Evolutionary conservation across 2,113 vertebrate genomes (phyloP), one percentile per base, ranked within the genome.

Genomic region (Corvus moneduloides): DNA sequence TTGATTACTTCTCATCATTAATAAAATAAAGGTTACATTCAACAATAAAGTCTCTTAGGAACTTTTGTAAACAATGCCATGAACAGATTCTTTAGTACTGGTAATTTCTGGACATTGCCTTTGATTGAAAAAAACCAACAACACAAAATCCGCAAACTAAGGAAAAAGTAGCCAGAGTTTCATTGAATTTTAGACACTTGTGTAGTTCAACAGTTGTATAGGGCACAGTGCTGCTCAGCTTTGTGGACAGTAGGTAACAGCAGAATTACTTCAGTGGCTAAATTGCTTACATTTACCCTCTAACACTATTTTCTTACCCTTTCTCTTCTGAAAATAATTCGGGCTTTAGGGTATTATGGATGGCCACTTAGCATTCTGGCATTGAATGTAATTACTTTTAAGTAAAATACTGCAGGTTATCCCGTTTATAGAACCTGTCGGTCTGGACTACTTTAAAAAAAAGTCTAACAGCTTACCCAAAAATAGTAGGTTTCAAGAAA

Each of bases 31-130:
- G 92, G 95, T 93, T 97, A 96, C 96, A 97, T 97, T 94, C 94
- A 96, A 97, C 90, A 98, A 97, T 97, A 96, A 98, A 98, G 91
- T 98, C 96, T 97, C 94, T 97, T 98, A 97, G 98, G 98, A 98
- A 97, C 87, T 98, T 98, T 97, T 98, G 96, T 98, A 97, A 98
- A 97, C 84, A 90, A 97, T 95, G 95, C 96, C 97, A 98, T 98
- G 96, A 98, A 98, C 95, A 96, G 95, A 96, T 98, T 98, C 89
- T 98, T 98, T 98, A 98, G 97, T 98, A 98, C 95, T 96, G 82
- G 52, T 91, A 97, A 91, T 99, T 99, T 98, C 97, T 97, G 98
- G 98, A 98, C 98, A 97, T 98, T 98, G 98, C 98, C 98, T 99
- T 99, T 99, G 98, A 98, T 98, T 56, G 8, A 14, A 44, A 75